These are phyloP conservation scores for Leucoraja erinaceus DNA, from an alignment of 2,113 vertebrate genomes.

Conservation along the genomic window DNA sequence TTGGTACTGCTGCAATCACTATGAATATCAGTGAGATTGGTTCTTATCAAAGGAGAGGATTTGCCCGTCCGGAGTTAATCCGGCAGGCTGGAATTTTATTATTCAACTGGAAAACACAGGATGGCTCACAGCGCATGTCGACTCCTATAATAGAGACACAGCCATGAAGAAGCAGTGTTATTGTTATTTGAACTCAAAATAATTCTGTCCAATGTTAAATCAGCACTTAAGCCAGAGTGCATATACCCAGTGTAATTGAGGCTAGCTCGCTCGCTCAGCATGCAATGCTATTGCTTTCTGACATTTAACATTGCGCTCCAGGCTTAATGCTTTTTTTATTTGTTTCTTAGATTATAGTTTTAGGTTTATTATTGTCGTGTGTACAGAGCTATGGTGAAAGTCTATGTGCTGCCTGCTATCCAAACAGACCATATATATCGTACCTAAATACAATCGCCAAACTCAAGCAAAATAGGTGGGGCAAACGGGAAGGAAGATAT, in stretches of 20 bases:
- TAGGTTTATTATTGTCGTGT: no score
- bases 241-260: neutral
- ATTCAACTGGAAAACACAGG: neutral
- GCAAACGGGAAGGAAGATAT: no score
- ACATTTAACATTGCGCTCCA: neutral
- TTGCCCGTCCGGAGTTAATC: neutral
- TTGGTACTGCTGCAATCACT: neutral
- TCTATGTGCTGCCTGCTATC: no score
- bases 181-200: neutral
- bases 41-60: neutral
- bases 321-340: slow-evolving; percentile 7
- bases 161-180: neutral
- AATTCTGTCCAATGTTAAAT: slow-evolving; percentile 14
- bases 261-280: neutral
- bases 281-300: neutral
- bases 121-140: slow-evolving; percentile 17
- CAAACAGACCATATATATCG: no score
- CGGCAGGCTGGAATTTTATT: neutral
- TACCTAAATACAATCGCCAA: no score
- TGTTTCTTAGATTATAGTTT: neutral
- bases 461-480: no score
- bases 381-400: no score
- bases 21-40: neutral
- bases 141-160: neutral
- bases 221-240: neutral